phyloP scores from a whole-genome alignment of 2,113 vertebrate genomes.

The Catharus bicknelli region DNA sequence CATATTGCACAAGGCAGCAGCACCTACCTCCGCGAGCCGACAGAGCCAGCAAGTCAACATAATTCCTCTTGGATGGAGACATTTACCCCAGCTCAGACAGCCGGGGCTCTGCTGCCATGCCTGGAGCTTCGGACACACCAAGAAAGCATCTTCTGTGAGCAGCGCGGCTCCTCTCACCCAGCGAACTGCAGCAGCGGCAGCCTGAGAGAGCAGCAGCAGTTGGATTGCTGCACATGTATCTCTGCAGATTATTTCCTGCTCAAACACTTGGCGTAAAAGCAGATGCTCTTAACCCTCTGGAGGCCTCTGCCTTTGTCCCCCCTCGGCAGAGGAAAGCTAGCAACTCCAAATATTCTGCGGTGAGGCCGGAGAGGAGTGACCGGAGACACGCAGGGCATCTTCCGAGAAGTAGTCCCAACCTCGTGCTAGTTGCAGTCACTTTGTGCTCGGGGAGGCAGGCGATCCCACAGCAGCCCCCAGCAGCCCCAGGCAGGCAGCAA shows the following conservation, averaged over 20 bases:
- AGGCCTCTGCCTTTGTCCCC: constrained; percentile 8
- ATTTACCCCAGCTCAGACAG: constrained; percentile 10
- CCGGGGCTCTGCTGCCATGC: constrained; percentile 6
- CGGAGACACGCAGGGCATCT: constrained; percentile 10
- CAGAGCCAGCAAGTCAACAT: background rate
- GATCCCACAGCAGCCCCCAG: background rate
- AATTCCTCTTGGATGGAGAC: constrained; percentile 27
- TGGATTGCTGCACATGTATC: constrained; percentile 62
- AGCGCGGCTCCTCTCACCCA: background rate
- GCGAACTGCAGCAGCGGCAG: constrained; percentile 35
- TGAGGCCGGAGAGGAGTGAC: background rate
- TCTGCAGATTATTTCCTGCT: constrained; percentile 64
- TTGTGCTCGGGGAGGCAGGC: background rate
- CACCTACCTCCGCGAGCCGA: constrained; percentile 43
- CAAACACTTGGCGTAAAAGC: constrained; percentile 9
- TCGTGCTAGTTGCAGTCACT: constrained; percentile 47
- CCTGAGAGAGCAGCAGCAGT: constrained; percentile 36
- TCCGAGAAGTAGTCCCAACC: constrained; percentile 10
- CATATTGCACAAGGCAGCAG: background rate
- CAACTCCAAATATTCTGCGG: background rate
- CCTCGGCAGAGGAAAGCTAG: background rate
- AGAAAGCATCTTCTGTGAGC: constrained; percentile 31
- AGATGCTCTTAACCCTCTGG: constrained; percentile 59
- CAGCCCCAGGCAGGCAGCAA: background rate
- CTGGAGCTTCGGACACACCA: background rate